Evolutionary conservation across 2,113 vertebrate species (phyloP), one percentile per base, ranked within the genome.

Genomic region (Hypomesus transpacificus): DNA sequence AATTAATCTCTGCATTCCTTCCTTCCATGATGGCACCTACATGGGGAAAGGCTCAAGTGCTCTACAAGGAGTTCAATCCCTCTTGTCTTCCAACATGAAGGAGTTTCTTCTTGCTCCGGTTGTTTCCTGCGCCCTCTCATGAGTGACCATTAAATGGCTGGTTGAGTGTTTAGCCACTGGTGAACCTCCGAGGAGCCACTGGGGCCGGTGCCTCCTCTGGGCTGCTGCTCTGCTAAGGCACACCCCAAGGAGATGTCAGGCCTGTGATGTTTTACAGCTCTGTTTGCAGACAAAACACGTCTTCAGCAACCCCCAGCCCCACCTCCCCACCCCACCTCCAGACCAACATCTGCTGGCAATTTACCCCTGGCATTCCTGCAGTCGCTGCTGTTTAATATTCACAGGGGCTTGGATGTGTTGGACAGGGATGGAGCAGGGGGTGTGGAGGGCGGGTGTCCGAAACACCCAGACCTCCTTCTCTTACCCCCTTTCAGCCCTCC

Each of bases 301-400:
- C 83, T 84, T 83, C 75, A 88, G 80, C 81, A 74, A 88, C 86
- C 81, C 69, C 46, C 7, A 11, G 1, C 39, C 39, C 39, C 39
- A 13, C 39, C 39, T 46, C 39, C 39, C 39, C 7, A 46, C 9
- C 39, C 39, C 2, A 2, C 51, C 59, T 73, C 82, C 85, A 72
- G 82, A 83, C 83, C 81, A 85, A 88, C 92, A 93, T 93, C 91
- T 93, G 92, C 86, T 88, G 89, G 84, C 86, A 90, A 92, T 92
- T 92, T 88, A 78, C 80, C 76, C 0, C 46, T 77, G 76, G 86
- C 88, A 89, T 91, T 91, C 89, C 88, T 81, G 81, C 80, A 88
- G 87, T 88, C 88, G 76, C 77, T 75, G 79, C 86, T 91, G 87
- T 87, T 92, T 90, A 91, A 91, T 91, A 92, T 91, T 92, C 90